Evolutionary conservation across 2,797 vertebrate genomes (phyloP).

Genomic region (Mus caroli): DNA sequence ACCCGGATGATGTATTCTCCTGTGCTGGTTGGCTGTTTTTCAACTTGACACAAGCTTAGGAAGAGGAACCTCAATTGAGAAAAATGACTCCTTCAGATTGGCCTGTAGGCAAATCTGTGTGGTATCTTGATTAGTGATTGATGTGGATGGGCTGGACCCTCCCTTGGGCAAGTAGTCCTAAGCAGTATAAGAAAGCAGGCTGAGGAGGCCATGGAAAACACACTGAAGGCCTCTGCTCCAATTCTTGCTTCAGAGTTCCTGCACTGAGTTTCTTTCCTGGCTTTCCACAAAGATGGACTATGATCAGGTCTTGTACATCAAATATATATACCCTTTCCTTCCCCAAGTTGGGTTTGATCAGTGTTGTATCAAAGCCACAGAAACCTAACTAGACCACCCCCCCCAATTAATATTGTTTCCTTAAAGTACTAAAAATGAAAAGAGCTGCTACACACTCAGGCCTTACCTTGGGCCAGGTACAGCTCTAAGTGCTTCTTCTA

Average conservation of each 20-base stretch:
- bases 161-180: not conserved
- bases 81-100: not conserved
- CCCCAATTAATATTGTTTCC: not conserved
- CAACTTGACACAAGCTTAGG: not conserved
- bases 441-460: rapidly evolving
- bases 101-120: not conserved
- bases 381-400: not conserved
- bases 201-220: not conserved
- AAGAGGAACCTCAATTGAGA: not conserved
- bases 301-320: not conserved
- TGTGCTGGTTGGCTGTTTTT: not conserved
- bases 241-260: not conserved
- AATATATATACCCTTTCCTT: not conserved
- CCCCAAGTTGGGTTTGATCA: not conserved
- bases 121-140: not conserved
- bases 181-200: not conserved
- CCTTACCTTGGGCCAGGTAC: not conserved
- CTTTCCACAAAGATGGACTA: not conserved
- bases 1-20: not conserved
- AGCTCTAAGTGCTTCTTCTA: rapidly evolving
- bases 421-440: not conserved
- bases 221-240: not conserved
- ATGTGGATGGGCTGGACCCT: not conserved
- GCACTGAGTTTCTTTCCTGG: not conserved
- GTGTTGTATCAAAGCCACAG: not conserved